phyloP scores from a whole-genome alignment of 1,140 invertebrate species.

The Trinorchestia longiramus region DNA sequence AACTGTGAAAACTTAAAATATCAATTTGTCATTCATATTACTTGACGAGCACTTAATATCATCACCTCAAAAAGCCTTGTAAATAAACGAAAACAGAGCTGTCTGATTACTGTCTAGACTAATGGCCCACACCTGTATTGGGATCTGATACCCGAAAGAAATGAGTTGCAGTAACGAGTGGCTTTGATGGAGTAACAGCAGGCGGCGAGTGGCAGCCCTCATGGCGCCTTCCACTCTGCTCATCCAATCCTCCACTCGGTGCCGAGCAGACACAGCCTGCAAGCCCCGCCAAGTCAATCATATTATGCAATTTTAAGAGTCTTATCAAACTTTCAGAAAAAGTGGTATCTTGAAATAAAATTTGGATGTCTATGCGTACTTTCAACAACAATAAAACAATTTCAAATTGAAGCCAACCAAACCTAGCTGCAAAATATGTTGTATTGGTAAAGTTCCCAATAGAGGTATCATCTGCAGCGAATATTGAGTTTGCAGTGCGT shows the following conservation, averaged over 20 bases:
- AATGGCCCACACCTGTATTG: conserved; percentile 23
- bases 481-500: neutral
- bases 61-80: neutral
- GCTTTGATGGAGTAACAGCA: conserved; percentile 57
- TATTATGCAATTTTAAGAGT: too few relatives aligned
- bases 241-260: conserved; percentile 66
- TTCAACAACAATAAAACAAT: too few relatives aligned
- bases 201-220: conserved; percentile 61
- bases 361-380: too few relatives aligned
- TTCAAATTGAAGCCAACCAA: too few relatives aligned
- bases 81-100: neutral
- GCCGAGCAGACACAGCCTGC: conserved; percentile 65
- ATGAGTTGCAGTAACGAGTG: conserved; percentile 48
- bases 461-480: neutral
- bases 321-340: neutral
- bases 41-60: neutral
- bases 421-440: too few relatives aligned
- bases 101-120: neutral
- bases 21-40: neutral
- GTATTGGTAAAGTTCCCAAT: too few relatives aligned
- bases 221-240: conserved; percentile 62
- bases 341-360: too few relatives aligned
- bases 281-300: neutral
- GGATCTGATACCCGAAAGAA: conserved; percentile 11
- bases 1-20: neutral